Conservation (phyloP, 2,797 vertebrate genomes). For the Sebastes umbrosus region DNA sequence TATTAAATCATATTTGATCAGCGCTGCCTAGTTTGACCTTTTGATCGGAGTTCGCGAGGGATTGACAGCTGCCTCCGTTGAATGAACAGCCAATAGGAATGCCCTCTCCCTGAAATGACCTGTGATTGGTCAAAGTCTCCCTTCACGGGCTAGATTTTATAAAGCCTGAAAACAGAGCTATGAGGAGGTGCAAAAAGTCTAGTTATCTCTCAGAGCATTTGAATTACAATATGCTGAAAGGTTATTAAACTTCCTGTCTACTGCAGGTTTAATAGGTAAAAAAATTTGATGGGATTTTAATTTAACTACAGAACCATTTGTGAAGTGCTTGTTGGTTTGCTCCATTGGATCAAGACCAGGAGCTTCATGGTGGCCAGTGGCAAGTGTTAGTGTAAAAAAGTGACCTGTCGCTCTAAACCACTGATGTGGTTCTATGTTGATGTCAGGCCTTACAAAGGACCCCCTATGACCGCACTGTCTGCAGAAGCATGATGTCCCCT, state of each 20-base stretch:
- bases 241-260: neutral
- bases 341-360: conserved; percentile 10
- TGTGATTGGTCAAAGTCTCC: neutral
- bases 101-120: neutral
- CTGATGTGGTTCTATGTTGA: conserved; percentile 45
- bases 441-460: conserved; percentile 47
- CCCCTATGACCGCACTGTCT: conserved; percentile 43
- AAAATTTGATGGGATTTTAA: neutral
- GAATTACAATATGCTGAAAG: neutral
- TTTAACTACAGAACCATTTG: neutral
- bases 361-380: conserved; percentile 24
- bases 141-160: neutral
- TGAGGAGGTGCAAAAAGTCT: neutral
- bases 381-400: conserved; percentile 44
- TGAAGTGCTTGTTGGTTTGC: neutral
- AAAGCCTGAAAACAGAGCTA: neutral
- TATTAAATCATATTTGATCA: neutral
- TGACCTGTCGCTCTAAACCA: conserved; percentile 53
- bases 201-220: neutral
- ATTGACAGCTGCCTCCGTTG: neutral
- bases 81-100: neutral
- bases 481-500: conserved; percentile 57
- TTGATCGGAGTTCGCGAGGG: accelerated
- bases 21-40: neutral
- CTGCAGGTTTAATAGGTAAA: neutral